Evolutionary conservation across 2,888 invertebrate species (phyloP), one percentile per base, ranked within the genome.

Genomic region (Brassicogethes aeneus): DNA sequence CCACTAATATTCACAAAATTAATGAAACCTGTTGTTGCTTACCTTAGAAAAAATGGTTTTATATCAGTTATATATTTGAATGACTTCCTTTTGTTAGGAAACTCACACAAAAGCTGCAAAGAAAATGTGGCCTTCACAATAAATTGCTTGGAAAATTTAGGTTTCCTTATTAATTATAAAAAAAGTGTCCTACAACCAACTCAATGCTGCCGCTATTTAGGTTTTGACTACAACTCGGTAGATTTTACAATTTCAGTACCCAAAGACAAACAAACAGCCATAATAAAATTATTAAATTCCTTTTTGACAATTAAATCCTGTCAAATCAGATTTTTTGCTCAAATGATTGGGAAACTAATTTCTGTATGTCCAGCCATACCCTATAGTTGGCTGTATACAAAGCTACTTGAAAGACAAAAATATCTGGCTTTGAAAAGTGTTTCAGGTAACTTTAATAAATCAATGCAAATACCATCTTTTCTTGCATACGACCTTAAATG

Each of bases 291-390:
- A 8, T 31, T 43, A 10, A 29, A 14, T 8, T 12, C 15, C 2
- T 34, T 45, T 16, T 7, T 23, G 14, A 33, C 10, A 35, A 12
- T 3, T 10, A 31, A 17, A 37, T 2, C 7, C 2, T 50, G 45
- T 40, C 42, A 33, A 41, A 57, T 56, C 15, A 43, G 51, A 36
- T 30, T 42, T 3, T 48, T 52, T 40, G 48, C 53, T 7, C 14
- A 41, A 10, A 32, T 54, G 16, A 30, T 49, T n/a, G 53, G 54
- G 3, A 34, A 15, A 15, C 33, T 57, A n/a, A 38, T 46, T 3
- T 47, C 56, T 3, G 41, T 43, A 5, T 56, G 54, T 35, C 57
- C 53, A 10, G 54, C 54, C 1, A 39, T 53, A 2, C 43, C 41
- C 14, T 58, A 55, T 46, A 48, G 54, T 0, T 40, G 48, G 44